These are phyloP conservation scores for Protaetia brevitarsis DNA, from an alignment of 1,140 invertebrate species.

Conservation along the genomic window DNA sequence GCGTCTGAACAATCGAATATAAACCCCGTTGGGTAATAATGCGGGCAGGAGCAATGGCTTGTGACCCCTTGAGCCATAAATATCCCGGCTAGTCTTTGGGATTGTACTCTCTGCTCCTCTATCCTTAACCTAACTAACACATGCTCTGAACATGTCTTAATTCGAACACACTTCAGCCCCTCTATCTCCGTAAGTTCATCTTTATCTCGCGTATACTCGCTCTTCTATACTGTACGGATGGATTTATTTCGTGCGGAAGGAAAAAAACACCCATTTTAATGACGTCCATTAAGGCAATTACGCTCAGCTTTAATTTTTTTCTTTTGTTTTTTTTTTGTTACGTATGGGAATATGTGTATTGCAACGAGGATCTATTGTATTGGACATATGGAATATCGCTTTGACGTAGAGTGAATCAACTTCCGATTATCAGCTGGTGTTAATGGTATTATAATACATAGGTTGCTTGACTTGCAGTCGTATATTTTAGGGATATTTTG, in stretches of 20 bases:
- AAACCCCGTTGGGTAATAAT: slow-evolving; percentile 49
- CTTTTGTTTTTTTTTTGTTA: no score
- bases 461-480: not conserved
- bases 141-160: slow-evolving; percentile 22
- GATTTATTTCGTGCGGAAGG: not conserved
- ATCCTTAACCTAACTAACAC: slow-evolving; percentile 24
- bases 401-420: no score
- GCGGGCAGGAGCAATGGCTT: slow-evolving; percentile 49
- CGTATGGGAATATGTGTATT: not conserved
- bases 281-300: no score
- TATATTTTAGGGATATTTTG: not conserved
- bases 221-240: not conserved
- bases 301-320: no score
- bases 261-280: no score
- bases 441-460: not conserved
- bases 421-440: not conserved
- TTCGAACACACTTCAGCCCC: slow-evolving; percentile 8
- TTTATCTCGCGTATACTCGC: not conserved
- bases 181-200: slow-evolving; percentile 7
- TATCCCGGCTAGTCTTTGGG: slow-evolving; percentile 42
- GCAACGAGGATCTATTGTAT: no score
- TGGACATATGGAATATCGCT: no score
- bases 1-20: slow-evolving; percentile 46
- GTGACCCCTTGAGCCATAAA: slow-evolving; percentile 49
- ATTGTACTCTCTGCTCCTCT: slow-evolving; percentile 29